These are phyloP conservation scores for Boloria euphrosyne DNA, from an alignment of 2,888 invertebrate genomes.

Conservation along the genomic window DNA sequence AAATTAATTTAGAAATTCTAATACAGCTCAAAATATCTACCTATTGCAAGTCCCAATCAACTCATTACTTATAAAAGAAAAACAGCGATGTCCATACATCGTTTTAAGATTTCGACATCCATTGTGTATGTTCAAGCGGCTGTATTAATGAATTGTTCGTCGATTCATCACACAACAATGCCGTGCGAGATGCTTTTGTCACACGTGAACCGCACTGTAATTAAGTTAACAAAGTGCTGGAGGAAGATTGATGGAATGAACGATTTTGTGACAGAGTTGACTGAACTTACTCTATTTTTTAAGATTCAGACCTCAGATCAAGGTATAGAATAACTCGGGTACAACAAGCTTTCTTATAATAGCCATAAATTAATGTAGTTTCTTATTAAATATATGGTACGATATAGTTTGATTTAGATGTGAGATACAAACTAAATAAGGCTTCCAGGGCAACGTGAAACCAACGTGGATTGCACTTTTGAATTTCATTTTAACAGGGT, in stretches of 20 bases:
- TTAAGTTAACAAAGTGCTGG: conserved; percentile 55
- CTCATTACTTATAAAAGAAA: conserved; percentile 3
- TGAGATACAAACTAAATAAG: no score
- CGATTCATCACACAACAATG: conserved; percentile 55
- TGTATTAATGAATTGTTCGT: conserved; percentile 53
- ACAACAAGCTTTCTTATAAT: no score
- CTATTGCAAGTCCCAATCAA: neutral
- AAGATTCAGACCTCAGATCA: neutral
- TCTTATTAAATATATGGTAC: no score
- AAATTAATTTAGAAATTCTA: neutral
- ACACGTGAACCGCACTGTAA: conserved; percentile 55
- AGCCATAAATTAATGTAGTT: no score
- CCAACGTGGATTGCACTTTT: no score
- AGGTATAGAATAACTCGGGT: neutral
- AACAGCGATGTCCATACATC: conserved; percentile 12
- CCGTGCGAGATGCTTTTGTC: conserved; percentile 52
- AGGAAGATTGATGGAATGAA: conserved; percentile 50
- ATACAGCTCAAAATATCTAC: no score
- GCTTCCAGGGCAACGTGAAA: no score
- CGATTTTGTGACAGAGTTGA: conserved; percentile 36
- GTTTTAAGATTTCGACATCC: conserved; percentile 50
- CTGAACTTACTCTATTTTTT: conserved; percentile 36
- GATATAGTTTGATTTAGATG: no score
- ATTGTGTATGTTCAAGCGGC: conserved; percentile 45
- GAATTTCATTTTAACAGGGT: no score